These are phyloP conservation scores for Scleropages formosus DNA, from an alignment of 2,797 vertebrate species.

Conservation along the genomic window DNA sequence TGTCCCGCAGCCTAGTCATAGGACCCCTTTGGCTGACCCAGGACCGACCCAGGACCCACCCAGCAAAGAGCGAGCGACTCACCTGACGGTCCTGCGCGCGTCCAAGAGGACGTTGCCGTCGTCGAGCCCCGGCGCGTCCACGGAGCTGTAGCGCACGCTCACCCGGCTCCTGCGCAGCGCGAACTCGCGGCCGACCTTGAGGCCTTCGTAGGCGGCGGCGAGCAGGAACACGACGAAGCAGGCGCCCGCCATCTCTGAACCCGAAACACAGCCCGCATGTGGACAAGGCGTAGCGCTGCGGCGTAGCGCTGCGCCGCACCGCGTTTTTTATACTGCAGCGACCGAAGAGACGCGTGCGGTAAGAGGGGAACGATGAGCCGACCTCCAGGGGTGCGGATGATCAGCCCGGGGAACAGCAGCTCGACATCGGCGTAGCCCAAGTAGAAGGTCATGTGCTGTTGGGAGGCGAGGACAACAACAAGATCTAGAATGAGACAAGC, in stretches of 20 bases:
- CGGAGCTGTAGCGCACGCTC: slow-evolving; percentile 94
- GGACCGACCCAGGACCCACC: too few relatives aligned
- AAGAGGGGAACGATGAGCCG: too few relatives aligned
- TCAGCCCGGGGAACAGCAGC: slow-evolving; percentile 82
- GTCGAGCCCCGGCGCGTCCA: slow-evolving; percentile 88
- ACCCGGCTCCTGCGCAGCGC: slow-evolving; percentile 89
- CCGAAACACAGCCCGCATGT: neutral
- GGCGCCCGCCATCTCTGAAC: slow-evolving; percentile 86
- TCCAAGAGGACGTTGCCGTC: slow-evolving; percentile 93
- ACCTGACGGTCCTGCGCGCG: slow-evolving; percentile 96
- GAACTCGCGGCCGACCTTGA: slow-evolving; percentile 89
- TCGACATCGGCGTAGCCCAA: slow-evolving; percentile 80
- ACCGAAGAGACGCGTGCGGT: neutral
- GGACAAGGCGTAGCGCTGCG: too few relatives aligned
- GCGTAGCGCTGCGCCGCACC: too few relatives aligned
- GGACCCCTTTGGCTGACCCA: too few relatives aligned
- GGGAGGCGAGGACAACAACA: neutral
- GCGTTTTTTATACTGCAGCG: neutral
- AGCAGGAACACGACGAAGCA: slow-evolving; percentile 88
- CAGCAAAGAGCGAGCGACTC: slow-evolving; percentile 45
- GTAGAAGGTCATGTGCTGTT: slow-evolving; percentile 89
- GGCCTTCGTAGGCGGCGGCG: slow-evolving; percentile 88
- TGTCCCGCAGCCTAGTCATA: too few relatives aligned
- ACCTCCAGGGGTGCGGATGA: slow-evolving; percentile 84
- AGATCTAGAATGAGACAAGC: too few relatives aligned